These are phyloP conservation scores for Drosophila parthenogenetica DNA, from an alignment of 2,888 invertebrate genomes.

Conservation along the genomic window DNA sequence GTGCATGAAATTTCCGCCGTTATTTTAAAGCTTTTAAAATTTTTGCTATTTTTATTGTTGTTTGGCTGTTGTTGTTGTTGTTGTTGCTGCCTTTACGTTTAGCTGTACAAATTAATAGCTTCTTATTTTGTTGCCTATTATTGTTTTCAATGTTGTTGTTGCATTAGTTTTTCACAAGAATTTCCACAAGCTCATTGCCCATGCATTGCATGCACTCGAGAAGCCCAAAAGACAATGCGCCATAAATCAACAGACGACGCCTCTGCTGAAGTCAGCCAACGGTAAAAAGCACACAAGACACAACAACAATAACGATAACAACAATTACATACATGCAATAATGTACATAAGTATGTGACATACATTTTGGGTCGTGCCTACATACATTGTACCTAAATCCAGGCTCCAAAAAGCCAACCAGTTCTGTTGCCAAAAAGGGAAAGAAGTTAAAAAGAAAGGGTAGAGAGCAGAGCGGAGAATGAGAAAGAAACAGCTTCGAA, in stretches of 20 bases:
- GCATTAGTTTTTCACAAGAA: conserved; percentile 54
- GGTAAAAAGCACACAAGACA: conserved; percentile 47
- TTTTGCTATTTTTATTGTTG: background rate
- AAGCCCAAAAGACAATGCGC: conserved; percentile 47
- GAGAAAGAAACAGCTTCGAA: background rate
- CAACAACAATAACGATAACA: conserved; percentile 23
- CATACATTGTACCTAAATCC: conserved; percentile 3
- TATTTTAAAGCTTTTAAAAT: conserved; percentile 30
- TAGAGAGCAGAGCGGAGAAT: background rate
- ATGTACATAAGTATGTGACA: conserved; percentile 31
- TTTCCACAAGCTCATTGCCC: conserved; percentile 54
- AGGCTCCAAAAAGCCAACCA: conserved; percentile 28
- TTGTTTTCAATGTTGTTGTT: conserved; percentile 1
- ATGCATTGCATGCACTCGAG: conserved; percentile 50
- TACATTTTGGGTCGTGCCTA: conserved; percentile 23
- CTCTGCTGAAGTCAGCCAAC: conserved; percentile 31
- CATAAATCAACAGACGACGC: conserved; percentile 50
- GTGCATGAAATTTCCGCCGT: conserved; percentile 72
- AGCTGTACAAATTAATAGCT: conserved; percentile 30
- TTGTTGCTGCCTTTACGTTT: conserved; percentile 9
- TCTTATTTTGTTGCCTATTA: conserved; percentile 17
- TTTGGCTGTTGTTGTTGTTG: conserved; percentile 3
- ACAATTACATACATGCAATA: conserved; percentile 45
- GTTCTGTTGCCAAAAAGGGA: conserved; percentile 24
- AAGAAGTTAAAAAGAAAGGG: background rate